Base-by-base conservation (phyloP, 2,113 vertebrate genomes). In the Todiramphus chloris region DNA sequence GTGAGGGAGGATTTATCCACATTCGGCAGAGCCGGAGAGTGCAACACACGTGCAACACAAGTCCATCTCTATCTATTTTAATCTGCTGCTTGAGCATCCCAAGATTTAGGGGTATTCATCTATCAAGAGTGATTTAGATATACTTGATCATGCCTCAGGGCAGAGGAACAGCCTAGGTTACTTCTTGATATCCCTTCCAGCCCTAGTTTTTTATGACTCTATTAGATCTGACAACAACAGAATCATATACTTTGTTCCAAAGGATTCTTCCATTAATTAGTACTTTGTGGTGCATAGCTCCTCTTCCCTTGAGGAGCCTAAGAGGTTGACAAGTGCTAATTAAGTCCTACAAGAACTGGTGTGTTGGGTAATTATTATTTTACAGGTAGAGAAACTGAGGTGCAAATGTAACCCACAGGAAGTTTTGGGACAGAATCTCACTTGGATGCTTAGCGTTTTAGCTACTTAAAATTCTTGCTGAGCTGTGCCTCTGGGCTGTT, bases 211-310 rank as follows among this genome's bases (percentile, higher is more conserved):
- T 92, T 24, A 83, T 93, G 93, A 95, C 90, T 91, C 63, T 93
- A 97, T 97, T 95, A 96, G 93, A 95, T 93, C 82, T 97, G 96
- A 97, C 94, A 97, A 95, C 96, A 97, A 96, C 96, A 96, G 96
- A 89, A 78, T 79, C 17, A 0, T 74, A 80, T 59, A 88, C 96
- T 96, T 93, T 93, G 94, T 96, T 97, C 83, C 82, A 96, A 87
- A 97, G 94, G 87, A 88, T 94, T 90, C 13, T 76, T 92, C 96
- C 89, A 96, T 96, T 97, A 97, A 97, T 97, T 96, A 96, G 93
- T 96, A 78, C 96, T 93, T 96, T 92, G 90, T 96, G 96, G 88
- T 92, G 88, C 80, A 50, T 35, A 75, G 85, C 90, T 95, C 68
- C 76, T 93, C 93, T 96, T 96, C 94, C 96, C 96, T 96, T 95